These are phyloP conservation scores for Sternotherus odoratus DNA, from an alignment of 2,797 vertebrate species.

Conservation along the genomic window DNA sequence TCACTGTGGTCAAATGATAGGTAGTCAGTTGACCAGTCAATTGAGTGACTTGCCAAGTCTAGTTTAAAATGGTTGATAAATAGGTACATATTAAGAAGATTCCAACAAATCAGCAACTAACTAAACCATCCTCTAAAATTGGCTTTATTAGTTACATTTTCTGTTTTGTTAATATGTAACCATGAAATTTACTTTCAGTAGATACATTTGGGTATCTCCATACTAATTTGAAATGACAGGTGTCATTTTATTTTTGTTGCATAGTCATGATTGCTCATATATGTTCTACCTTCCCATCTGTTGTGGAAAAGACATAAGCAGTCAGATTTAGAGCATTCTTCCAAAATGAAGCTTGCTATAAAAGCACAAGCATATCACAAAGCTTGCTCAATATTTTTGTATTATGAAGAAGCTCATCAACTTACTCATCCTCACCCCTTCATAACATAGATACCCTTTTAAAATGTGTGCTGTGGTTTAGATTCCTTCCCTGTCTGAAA, in stretches of 20 bases:
- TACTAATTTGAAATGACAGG: neutral
- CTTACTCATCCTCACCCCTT: neutral
- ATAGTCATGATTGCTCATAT: neutral
- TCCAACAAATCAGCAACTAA: neutral
- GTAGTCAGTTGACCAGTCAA: neutral
- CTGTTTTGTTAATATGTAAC: neutral
- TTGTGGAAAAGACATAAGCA: neutral
- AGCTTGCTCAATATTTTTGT: neutral
- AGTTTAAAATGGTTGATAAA: neutral
- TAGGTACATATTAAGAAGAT: neutral
- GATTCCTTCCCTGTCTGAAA: neutral
- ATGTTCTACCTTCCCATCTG: neutral
- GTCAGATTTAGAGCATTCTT: neutral
- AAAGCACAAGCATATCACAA: neutral
- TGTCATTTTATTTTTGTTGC: conserved; percentile 29
- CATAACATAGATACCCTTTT: neutral
- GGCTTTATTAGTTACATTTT: neutral
- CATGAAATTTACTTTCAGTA: neutral
- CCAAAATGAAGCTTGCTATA: neutral
- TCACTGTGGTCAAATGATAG: neutral
- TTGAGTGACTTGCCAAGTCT: neutral
- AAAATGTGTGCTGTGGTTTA: neutral
- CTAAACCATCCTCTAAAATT: neutral
- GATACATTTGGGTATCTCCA: neutral
- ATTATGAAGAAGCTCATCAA: neutral